Evolutionary conservation across 2,113 vertebrate species (phyloP).

Genomic region (Heloderma charlesbogerti): DNA sequence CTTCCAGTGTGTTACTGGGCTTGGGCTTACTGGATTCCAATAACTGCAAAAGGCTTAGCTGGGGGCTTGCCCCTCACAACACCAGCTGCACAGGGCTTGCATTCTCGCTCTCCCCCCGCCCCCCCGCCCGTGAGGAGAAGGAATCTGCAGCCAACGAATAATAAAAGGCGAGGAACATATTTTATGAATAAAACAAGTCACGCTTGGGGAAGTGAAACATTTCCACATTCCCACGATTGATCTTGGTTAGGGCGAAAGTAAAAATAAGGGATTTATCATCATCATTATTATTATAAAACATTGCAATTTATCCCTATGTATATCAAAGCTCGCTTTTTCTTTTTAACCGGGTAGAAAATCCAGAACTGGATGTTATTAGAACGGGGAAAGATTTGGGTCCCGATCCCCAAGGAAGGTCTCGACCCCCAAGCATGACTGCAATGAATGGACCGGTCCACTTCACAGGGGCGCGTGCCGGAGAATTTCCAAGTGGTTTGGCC

Average conservation of each 20-base stretch:
- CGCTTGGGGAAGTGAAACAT: not conserved
- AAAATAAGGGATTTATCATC: too few relatives aligned
- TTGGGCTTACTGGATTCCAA: not conserved
- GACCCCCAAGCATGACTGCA: too few relatives aligned
- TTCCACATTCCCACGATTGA: too few relatives aligned
- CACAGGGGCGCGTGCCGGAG: not conserved
- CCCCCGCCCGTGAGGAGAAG: not conserved
- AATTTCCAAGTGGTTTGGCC: not conserved
- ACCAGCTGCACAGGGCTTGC: not conserved
- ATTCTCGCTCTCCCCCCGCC: too few relatives aligned
- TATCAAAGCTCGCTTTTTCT: not conserved
- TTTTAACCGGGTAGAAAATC: not conserved
- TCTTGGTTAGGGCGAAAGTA: too few relatives aligned
- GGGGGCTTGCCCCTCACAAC: not conserved
- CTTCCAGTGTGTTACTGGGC: too few relatives aligned
- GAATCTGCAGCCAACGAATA: not conserved
- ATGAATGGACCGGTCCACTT: not conserved
- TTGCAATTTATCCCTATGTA: not conserved
- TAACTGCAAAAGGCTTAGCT: not conserved
- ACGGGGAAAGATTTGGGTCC: not conserved
- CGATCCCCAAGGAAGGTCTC: not conserved
- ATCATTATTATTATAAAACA: too few relatives aligned
- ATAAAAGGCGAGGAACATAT: not conserved
- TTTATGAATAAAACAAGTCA: not conserved
- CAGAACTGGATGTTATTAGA: not conserved